A percentile compares a stretch with the other conserved stretches of the same genome.
phyloP scores from a whole-genome alignment of 1,140 invertebrate species.

The Asbolus verrucosus region DNA sequence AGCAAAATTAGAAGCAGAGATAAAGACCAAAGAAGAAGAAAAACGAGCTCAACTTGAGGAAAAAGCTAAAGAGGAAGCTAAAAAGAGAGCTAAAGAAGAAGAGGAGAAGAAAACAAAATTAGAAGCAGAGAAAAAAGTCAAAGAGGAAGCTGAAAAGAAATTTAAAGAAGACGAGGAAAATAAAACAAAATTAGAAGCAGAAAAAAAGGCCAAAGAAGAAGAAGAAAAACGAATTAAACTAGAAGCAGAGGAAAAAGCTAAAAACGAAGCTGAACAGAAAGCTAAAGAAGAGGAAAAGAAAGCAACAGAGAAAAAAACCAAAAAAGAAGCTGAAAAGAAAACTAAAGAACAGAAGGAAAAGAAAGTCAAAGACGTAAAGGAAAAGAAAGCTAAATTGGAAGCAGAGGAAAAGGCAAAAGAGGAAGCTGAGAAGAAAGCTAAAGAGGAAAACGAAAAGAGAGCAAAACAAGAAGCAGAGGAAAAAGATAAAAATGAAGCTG shows the following conservation, averaged over 20 bases:
- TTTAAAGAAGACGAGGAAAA: slow-evolving; percentile 49
- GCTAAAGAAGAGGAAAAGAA: slow-evolving; percentile 52
- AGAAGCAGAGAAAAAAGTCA: slow-evolving; percentile 60
- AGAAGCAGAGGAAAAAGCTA: slow-evolving; percentile 40
- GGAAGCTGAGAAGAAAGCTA: slow-evolving; percentile 53
- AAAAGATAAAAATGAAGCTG: slow-evolving; percentile 53
- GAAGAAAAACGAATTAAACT: slow-evolving; percentile 32
- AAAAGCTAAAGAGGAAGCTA: slow-evolving; percentile 63
- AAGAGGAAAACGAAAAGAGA: slow-evolving; percentile 53
- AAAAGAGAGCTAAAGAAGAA: slow-evolving; percentile 62
- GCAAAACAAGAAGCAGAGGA: slow-evolving; percentile 51
- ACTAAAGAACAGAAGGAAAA: slow-evolving; percentile 40
- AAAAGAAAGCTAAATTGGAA: slow-evolving; percentile 50
- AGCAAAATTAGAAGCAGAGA: slow-evolving; percentile 50
- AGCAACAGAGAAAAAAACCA: slow-evolving; percentile 54
- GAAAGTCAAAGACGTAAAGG: slow-evolving; percentile 47
- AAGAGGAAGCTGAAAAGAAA: slow-evolving; percentile 53
- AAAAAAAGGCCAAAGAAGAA: slow-evolving; percentile 42
- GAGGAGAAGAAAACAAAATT: slow-evolving; percentile 56
- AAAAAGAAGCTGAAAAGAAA: slow-evolving; percentile 43
- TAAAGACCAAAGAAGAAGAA: slow-evolving; percentile 53
- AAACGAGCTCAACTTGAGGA: slow-evolving; percentile 54
- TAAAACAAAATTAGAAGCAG: slow-evolving; percentile 52
- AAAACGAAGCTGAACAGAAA: slow-evolving; percentile 35
- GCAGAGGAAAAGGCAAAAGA: slow-evolving; percentile 54